Base-by-base conservation (phyloP, 1,140 invertebrate genomes). In the Drosophila truncata region DNA sequence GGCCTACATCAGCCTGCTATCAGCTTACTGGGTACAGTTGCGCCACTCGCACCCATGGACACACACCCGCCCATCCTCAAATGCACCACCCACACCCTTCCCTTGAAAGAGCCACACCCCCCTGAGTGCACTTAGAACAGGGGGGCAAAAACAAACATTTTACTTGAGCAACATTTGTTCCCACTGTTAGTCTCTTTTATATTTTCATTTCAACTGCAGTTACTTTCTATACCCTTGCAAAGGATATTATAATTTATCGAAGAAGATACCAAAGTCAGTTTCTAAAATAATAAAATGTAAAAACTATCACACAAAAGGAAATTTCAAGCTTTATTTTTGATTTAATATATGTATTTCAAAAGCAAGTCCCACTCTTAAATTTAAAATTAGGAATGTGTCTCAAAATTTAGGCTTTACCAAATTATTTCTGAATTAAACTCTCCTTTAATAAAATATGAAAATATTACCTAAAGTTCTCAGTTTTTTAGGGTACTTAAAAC, bases 151-250 rank as follows among this genome's bases (percentile, higher is more conserved):
- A 69, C 70, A 90, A 90, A 90, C 85, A 90, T 82, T 90, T 90
- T 84, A 85, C 85, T 88, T 88, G 78, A 88, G 78, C 62, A 90
- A 84, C 85, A 79, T 81, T 80, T 81, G 78, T 78, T 87, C 44
- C 46, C 50, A 50, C 31, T 52, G 71, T 55, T 35, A 37, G 33
- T 62, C 58, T 49, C 25, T 67, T 63, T 67, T 37, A n/a, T 44
- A 29, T 66, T 67, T 63, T 23, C 31, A 62, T 16, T 49, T 29
- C 18, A 49, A 29, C n/a, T 31, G 23, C 31, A 33, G 58, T n/a
- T 66, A 52, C 55, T 16, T 69, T 65, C 13, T 10, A 20, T 50
- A 29, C 59, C 41, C 63, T 66, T n/a, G 6, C 9, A 20, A 11
- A 16, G 41, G n/a, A 16, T 62, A 29, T n/a, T 10, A 3, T 3